A percentile compares a stretch with the other conserved stretches of the same genome.
Evolutionary conservation across 37 sponge, comb jelly and placozoan genomes (phyloP).

Genomic region (Tethya wilhelma): DNA sequence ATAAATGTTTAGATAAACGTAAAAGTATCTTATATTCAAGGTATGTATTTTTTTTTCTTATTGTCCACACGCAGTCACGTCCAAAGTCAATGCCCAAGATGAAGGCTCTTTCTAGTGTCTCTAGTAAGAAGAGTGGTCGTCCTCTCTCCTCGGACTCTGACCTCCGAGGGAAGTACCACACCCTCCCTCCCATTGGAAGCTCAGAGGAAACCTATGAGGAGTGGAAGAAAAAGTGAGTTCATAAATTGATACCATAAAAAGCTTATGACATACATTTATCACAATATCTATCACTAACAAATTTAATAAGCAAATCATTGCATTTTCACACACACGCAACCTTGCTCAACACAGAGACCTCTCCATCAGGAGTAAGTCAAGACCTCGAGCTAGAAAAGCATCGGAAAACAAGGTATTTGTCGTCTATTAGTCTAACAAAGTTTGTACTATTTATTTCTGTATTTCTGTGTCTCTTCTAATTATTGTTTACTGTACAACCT

Average conservation of each 20-base stretch:
- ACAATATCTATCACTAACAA: neutral
- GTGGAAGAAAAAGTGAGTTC: neutral
- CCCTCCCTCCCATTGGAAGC: slow-evolving; percentile 1
- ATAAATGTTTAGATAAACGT: too few relatives aligned
- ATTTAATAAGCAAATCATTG: neutral
- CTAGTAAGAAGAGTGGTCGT: neutral
- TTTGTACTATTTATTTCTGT: too few relatives aligned
- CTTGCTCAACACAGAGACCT: slow-evolving; percentile 8
- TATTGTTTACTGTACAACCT: too few relatives aligned
- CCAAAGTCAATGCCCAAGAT: slow-evolving; percentile 39
- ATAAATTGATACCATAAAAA: too few relatives aligned
- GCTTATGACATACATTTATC: too few relatives aligned
- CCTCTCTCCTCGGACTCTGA: slow-evolving; percentile 7
- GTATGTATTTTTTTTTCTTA: neutral
- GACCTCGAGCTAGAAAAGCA: too few relatives aligned
- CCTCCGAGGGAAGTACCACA: neutral
- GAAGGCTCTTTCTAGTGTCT: neutral
- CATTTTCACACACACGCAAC: too few relatives aligned
- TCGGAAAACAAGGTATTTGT: too few relatives aligned
- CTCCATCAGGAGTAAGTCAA: neutral
- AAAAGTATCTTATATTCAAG: too few relatives aligned
- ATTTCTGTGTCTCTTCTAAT: too few relatives aligned
- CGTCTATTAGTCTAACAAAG: too few relatives aligned
- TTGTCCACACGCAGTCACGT: neutral
- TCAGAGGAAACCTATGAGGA: too few relatives aligned